phyloP scores from a whole-genome alignment of 2,888 invertebrate genomes.

The Arctia plantaginis region DNA sequence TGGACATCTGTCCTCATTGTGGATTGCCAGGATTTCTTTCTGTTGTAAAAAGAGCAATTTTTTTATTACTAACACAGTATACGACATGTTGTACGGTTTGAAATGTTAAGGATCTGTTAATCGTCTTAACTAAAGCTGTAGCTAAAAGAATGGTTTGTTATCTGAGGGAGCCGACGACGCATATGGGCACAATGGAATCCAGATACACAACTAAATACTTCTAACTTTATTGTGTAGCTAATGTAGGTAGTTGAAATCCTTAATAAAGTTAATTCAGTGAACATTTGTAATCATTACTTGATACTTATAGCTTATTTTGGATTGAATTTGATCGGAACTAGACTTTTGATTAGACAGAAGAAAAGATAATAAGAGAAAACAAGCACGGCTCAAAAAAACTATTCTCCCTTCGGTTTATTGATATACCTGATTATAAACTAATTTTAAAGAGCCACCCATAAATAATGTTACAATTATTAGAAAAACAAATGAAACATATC shows the following conservation, averaged over 20 bases:
- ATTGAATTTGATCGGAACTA: no score
- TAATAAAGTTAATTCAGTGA: neutral
- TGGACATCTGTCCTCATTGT: constrained; percentile 81
- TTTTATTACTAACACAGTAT: constrained; percentile 45
- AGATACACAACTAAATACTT: neutral
- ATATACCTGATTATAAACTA: neutral
- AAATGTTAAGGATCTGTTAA: constrained; percentile 42
- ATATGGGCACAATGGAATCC: constrained; percentile 6
- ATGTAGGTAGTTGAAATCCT: neutral
- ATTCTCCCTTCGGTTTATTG: no score
- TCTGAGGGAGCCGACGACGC: constrained; percentile 17
- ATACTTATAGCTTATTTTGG: no score
- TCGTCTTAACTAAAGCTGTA: constrained; percentile 45
- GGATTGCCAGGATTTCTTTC: constrained; percentile 65
- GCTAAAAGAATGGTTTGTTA: constrained; percentile 36
- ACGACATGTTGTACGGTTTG: constrained; percentile 41
- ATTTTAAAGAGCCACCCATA: neutral
- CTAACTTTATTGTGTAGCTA: neutral
- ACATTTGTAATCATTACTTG: neutral
- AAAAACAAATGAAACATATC: neutral
- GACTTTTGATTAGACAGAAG: no score
- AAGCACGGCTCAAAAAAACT: no score
- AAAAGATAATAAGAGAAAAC: no score
- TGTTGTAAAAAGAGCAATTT: constrained; percentile 69
- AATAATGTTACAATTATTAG: neutral